These are phyloP conservation scores for Drosophila histrio DNA, from an alignment of 2,888 invertebrate species.

Conservation along the genomic window DNA sequence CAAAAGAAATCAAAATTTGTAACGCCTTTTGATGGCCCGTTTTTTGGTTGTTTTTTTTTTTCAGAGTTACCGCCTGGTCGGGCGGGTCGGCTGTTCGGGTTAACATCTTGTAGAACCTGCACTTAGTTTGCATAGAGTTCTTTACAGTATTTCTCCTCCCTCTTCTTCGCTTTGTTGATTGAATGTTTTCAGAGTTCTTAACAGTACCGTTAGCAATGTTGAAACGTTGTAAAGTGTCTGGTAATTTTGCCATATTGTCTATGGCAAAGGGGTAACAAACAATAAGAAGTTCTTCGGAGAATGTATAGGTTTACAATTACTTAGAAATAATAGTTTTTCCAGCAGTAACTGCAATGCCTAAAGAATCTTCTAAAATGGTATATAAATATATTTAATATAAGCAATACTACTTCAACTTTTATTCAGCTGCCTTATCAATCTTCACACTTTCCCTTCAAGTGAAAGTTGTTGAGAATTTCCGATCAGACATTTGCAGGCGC, in stretches of 20 bases:
- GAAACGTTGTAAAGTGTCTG: conserved; percentile 23
- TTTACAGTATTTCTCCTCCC: conserved; percentile 17
- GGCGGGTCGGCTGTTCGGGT: conserved; percentile 17
- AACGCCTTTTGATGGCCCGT: conserved; percentile 72
- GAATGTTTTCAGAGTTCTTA: conserved; percentile 54
- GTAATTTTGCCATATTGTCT: conserved; percentile 46
- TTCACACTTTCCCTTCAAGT: conserved; percentile 45
- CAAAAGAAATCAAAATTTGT: conserved; percentile 80
- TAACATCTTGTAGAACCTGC: conserved; percentile 51
- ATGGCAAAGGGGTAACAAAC: background rate
- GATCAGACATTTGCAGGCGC: conserved; percentile 21
- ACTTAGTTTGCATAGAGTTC: conserved; percentile 75
- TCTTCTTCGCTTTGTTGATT: conserved; percentile 43
- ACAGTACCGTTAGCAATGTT: conserved; percentile 49
- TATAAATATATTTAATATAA: too few species aligned
- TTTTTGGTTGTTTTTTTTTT: conserved; percentile 25
- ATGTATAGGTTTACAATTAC: background rate
- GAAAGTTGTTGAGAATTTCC: conserved; percentile 50
- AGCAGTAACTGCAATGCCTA: background rate
- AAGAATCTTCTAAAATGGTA: background rate
- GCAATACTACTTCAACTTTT: background rate
- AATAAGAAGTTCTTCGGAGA: background rate
- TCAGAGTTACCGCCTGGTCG: conserved; percentile 47
- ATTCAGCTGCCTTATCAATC: conserved; percentile 11
- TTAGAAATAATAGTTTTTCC: too few species aligned